Base-by-base conservation (phyloP, 64 coral and sea anemone species). In the Platygyra sinensis region DNA sequence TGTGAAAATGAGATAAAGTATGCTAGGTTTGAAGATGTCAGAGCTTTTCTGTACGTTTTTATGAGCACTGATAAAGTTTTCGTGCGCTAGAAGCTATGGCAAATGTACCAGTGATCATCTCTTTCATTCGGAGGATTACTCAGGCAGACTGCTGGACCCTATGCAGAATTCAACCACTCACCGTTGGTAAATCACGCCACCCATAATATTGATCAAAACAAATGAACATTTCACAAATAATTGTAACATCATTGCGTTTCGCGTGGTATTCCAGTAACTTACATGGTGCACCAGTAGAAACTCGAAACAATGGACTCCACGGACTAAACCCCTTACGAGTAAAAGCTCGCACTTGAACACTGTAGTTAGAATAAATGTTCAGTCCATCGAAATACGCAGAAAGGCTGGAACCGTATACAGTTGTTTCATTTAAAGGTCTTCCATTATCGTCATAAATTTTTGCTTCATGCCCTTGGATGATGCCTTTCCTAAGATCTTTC, bases 261-360 rank as follows among this genome's bases (percentile, higher is more conserved):
- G 54, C 54, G 54, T 57, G 0, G 42, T 8, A 46, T 46, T 46
- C 42, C 42, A 46, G 30, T 19, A 24, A 25, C 62, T 33, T 82
- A 90, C 88, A 77, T 90, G 57, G 76, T 27, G 32, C 25, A 22
- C 78, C 39, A 50, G 77, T 90, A 9, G 88, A 64, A 39, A 64
- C 62, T 30, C 49, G 30, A 31, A 72, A 9, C 24, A 30, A 64
- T 54, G 78, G 15, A 42, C 77, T 82, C 39, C 78, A 90, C 16
- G 88, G 77, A n/a, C 88, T 78, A 57, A 29, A 30, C 31, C 88
- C 88, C 19, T 80, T 90, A 5, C 88, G 59, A 17, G 76, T 90
- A 52, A 80, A 57, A 6, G 88, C 88, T 18, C 77, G 73, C 14
- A 82, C 60, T 15, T 67, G 49, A 10, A 82, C 60, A 57, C 30